A percentile compares a stretch with the other conserved stretches of the same genome.
phyloP scores from a whole-genome alignment of 2,797 vertebrate genomes.

The Clangula hyemalis region DNA sequence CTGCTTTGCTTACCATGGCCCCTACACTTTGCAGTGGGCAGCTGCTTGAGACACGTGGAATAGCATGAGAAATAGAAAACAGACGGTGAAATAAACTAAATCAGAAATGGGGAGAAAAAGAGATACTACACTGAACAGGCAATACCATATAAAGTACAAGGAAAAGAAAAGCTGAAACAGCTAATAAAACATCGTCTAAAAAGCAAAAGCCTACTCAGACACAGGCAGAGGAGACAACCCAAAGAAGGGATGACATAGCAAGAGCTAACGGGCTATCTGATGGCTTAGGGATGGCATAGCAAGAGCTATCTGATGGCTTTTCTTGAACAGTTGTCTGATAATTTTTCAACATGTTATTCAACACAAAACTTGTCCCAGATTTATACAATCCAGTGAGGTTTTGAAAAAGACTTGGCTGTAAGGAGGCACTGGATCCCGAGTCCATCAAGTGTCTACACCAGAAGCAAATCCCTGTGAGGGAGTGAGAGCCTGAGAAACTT shows the following conservation, averaged over 20 bases:
- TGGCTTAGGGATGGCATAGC: background rate
- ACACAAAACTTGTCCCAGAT: background rate
- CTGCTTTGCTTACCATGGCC: background rate
- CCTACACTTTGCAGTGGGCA: background rate
- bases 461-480: background rate
- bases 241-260: background rate
- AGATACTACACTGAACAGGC: background rate
- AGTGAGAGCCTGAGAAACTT: background rate
- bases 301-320: background rate
- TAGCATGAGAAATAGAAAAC: background rate
- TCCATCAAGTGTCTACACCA: background rate
- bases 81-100: background rate
- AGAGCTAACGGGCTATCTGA: fast-evolving
- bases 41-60: background rate
- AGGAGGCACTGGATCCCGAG: background rate
- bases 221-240: background rate
- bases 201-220: background rate
- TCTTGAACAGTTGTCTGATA: background rate
- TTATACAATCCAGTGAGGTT: background rate
- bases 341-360: background rate
- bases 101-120: background rate
- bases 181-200: background rate
- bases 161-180: background rate
- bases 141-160: background rate
- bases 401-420: background rate